Conservation (phyloP, 1,140 invertebrate genomes). For the Asobara japonica region DNA sequence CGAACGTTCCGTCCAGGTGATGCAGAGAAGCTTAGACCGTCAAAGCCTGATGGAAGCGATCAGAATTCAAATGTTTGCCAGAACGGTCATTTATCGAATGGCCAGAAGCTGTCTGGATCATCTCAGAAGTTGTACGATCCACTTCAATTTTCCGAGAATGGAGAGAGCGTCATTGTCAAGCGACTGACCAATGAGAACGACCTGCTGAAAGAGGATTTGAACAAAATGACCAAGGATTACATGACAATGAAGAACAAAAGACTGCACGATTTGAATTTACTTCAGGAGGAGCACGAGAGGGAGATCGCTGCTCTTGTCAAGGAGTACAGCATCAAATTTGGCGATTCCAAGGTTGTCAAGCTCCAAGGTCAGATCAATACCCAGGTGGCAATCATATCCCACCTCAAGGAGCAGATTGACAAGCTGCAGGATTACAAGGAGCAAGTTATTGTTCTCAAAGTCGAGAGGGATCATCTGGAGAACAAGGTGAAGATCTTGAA, state of each 20-base stretch:
- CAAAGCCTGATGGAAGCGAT: slow-evolving; percentile 56
- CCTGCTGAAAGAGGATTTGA: slow-evolving; percentile 70
- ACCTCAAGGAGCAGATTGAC: slow-evolving; percentile 67
- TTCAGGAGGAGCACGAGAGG: slow-evolving; percentile 81
- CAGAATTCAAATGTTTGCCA: slow-evolving; percentile 63
- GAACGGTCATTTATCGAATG: slow-evolving; percentile 62
- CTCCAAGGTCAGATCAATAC: slow-evolving; percentile 64
- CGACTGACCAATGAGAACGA: slow-evolving; percentile 69
- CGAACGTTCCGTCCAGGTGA: slow-evolving; percentile 43
- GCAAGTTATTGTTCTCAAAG: slow-evolving; percentile 67
- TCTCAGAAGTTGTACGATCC: slow-evolving; percentile 64
- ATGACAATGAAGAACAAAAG: slow-evolving; percentile 78
- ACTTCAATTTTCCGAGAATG: slow-evolving; percentile 64
- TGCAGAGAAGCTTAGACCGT: slow-evolving; percentile 44
- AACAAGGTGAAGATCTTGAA: slow-evolving; percentile 61
- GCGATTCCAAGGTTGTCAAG: slow-evolving; percentile 61
- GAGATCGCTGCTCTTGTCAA: slow-evolving; percentile 70
- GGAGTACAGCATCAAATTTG: slow-evolving; percentile 62
- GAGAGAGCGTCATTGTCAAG: slow-evolving; percentile 60
- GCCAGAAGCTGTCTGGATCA: slow-evolving; percentile 61
- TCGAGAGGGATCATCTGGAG: slow-evolving; percentile 71
- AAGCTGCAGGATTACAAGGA: slow-evolving; percentile 66
- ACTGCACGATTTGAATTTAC: slow-evolving; percentile 78
- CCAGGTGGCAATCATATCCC: slow-evolving; percentile 68
- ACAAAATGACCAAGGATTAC: slow-evolving; percentile 73